Percentiles rank a stretch among this genome's conserved stretches.
phyloP scores from a whole-genome alignment of 2,888 invertebrate genomes.

The Habroteleia sp. region DNA sequence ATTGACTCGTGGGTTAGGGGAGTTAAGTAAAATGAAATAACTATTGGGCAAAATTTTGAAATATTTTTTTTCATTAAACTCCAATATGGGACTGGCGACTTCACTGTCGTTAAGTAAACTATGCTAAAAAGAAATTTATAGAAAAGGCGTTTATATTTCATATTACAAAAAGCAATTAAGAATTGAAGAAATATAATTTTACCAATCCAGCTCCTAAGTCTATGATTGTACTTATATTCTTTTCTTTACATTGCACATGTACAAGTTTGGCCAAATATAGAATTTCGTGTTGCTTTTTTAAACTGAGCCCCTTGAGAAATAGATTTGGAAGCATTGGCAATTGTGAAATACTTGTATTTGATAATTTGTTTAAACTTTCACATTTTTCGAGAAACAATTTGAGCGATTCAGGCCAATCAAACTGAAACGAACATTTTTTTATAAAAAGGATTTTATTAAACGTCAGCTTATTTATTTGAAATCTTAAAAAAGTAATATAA shows the following conservation, averaged over 20 bases:
- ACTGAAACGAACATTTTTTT: constrained; percentile 70
- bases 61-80: too few relatives aligned
- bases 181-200: constrained; percentile 78
- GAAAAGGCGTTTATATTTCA: too few relatives aligned
- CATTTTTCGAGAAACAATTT: constrained; percentile 77
- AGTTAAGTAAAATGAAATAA: too few relatives aligned
- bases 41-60: too few relatives aligned
- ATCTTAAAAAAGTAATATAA: too few relatives aligned
- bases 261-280: constrained; percentile 84
- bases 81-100: too few relatives aligned
- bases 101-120: too few relatives aligned
- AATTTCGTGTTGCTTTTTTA: constrained; percentile 89
- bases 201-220: constrained; percentile 90
- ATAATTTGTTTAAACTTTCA: constrained; percentile 74
- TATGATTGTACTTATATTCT: constrained; percentile 83
- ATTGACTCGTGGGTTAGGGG: too few relatives aligned
- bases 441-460: too few relatives aligned
- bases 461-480: background rate
- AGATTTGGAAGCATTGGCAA: constrained; percentile 70
- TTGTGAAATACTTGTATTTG: constrained; percentile 63
- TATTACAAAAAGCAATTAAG: too few relatives aligned
- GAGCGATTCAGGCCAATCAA: constrained; percentile 79
- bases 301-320: constrained; percentile 80
- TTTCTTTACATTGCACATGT: constrained; percentile 81
- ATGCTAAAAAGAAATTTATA: too few relatives aligned